phyloP scores from a whole-genome alignment of 2,888 invertebrate genomes.

The Campopleginae sp. region DNA sequence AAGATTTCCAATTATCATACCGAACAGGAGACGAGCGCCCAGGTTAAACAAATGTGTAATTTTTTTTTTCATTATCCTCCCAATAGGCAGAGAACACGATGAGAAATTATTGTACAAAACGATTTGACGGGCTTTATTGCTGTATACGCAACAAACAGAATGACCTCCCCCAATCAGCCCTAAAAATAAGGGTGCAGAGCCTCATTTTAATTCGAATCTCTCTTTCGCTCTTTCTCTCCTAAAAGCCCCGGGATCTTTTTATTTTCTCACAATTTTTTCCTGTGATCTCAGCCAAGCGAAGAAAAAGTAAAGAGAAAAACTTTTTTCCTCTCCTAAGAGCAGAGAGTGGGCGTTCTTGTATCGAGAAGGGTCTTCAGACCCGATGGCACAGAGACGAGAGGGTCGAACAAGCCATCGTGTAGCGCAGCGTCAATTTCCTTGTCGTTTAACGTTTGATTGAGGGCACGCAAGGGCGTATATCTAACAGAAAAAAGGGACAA shows the following conservation, averaged over 20 bases:
- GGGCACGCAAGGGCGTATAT: constrained; percentile 69
- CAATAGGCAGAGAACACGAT: not conserved
- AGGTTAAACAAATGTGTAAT: not conserved
- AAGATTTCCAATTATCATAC: constrained; percentile 48
- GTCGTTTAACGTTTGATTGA: constrained; percentile 78
- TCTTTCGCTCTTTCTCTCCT: not conserved
- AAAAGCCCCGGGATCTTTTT: constrained; percentile 13
- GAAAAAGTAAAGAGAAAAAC: constrained; percentile 40
- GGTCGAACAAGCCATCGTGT: constrained; percentile 63
- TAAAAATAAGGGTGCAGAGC: constrained; percentile 13
- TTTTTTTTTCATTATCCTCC: not conserved
- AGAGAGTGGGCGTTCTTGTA: constrained; percentile 38
- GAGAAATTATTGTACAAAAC: constrained; percentile 8
- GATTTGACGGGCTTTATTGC: not conserved
- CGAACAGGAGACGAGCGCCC: not conserved
- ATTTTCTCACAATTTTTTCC: constrained; percentile 46
- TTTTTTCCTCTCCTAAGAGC: constrained; percentile 36
- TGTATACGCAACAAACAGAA: constrained; percentile 2
- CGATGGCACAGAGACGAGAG: constrained; percentile 31
- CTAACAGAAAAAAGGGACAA: constrained; percentile 39
- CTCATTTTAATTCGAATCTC: constrained; percentile 27
- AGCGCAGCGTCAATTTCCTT: constrained; percentile 78
- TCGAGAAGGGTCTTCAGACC: constrained; percentile 34
- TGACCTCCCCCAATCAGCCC: constrained; percentile 5
- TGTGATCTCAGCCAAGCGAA: constrained; percentile 46